Evolutionary conservation across 2,797 vertebrate genomes (phyloP).

Genomic region (Halcyon badia): DNA sequence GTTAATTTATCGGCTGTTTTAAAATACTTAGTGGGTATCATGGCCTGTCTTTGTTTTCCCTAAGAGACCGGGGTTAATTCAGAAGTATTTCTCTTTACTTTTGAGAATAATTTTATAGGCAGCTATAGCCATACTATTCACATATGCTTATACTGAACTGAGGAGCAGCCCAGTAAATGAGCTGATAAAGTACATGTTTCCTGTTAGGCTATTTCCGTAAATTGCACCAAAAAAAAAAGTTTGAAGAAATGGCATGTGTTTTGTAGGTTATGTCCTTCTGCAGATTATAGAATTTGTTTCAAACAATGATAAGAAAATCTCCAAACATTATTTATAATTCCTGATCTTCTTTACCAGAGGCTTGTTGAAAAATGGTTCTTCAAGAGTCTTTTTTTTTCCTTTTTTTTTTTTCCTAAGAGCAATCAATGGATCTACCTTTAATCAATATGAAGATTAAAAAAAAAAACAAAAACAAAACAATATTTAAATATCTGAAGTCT

Average conservation of each 20-base stretch:
- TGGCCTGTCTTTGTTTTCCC: neutral
- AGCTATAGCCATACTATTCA: neutral
- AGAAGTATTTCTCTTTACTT: conserved; percentile 1
- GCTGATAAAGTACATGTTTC: neutral
- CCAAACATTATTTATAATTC: neutral
- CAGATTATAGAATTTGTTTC: neutral
- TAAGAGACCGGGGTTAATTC: neutral
- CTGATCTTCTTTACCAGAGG: neutral
- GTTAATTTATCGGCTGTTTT: conserved; percentile 37
- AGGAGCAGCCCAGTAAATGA: neutral
- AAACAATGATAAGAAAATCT: neutral
- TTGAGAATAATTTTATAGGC: neutral
- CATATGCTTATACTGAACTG: neutral
- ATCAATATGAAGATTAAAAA: neutral
- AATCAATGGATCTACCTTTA: neutral
- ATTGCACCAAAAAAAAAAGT: neutral
- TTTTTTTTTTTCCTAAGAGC: neutral
- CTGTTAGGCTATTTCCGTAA: neutral
- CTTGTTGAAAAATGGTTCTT: neutral
- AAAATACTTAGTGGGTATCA: neutral
- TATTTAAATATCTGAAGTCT: neutral
- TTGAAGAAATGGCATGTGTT: neutral
- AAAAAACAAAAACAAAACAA: neutral
- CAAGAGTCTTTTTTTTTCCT: neutral
- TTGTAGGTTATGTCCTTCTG: neutral